These are phyloP conservation scores for Drosophila vallismaia DNA, from an alignment of 2,888 invertebrate genomes.

Conservation along the genomic window DNA sequence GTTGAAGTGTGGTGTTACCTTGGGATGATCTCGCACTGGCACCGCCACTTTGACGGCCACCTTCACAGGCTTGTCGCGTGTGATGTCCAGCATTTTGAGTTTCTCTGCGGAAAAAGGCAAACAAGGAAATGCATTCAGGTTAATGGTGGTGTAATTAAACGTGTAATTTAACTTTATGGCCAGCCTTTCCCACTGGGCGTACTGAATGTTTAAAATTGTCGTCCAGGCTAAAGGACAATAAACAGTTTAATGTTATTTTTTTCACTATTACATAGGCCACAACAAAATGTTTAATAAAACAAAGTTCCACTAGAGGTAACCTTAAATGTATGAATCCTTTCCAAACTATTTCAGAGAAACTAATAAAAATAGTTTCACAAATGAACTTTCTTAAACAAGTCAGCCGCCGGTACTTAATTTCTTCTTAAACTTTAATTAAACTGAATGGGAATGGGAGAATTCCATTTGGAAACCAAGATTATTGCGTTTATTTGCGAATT, in stretches of 20 bases:
- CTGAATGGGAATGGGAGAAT: background rate
- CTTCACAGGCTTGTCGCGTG: conserved; percentile 93
- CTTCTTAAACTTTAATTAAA: conserved; percentile 6
- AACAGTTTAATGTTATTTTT: conserved; percentile 12
- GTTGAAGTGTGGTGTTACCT: conserved; percentile 85
- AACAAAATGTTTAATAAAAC: background rate
- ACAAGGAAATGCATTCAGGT: conserved; percentile 30
- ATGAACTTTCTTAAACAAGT: background rate
- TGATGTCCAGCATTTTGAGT: conserved; percentile 92
- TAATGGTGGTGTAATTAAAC: conserved; percentile 30
- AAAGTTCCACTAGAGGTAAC: background rate
- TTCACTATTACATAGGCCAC: background rate
- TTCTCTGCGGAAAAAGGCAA: conserved; percentile 81
- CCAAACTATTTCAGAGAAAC: background rate
- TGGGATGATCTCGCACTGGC: conserved; percentile 94
- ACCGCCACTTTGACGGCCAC: conserved; percentile 94
- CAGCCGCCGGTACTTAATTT: background rate
- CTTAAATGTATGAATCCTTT: background rate
- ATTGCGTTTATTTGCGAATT: conserved; percentile 15
- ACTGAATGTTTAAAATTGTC: background rate
- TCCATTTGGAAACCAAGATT: background rate
- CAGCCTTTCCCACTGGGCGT: background rate
- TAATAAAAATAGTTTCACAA: background rate
- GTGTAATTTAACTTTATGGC: conserved; percentile 28
- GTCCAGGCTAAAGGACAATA: background rate